phyloP scores from a whole-genome alignment of 1,140 invertebrate species.

The Papilio polyxenes region DNA sequence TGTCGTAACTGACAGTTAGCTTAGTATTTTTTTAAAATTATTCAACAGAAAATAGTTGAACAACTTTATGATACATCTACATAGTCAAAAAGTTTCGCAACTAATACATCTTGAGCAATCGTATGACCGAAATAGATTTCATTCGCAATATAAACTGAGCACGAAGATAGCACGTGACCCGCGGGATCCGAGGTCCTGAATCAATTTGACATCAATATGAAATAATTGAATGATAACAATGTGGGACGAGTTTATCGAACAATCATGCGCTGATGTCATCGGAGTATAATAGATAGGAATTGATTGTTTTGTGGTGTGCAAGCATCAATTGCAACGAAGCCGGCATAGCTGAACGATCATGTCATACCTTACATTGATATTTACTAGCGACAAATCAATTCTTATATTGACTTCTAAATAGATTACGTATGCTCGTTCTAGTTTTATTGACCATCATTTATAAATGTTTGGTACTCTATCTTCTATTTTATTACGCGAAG shows the following conservation, averaged over 20 bases:
- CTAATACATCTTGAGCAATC: neutral
- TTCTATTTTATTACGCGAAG: neutral
- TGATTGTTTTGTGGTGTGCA: slow-evolving; percentile 68
- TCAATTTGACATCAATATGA: slow-evolving; percentile 67
- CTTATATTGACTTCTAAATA: slow-evolving; percentile 29
- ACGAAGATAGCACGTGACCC: slow-evolving; percentile 30
- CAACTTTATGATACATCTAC: neutral
- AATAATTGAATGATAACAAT: slow-evolving; percentile 70
- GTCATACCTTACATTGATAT: slow-evolving; percentile 57
- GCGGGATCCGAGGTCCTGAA: slow-evolving; percentile 47
- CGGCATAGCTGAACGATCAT: slow-evolving; percentile 60
- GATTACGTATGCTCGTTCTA: slow-evolving; percentile 13
- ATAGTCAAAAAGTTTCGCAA: neutral
- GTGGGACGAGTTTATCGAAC: slow-evolving; percentile 60
- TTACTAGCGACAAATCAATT: slow-evolving; percentile 50
- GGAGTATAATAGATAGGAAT: slow-evolving; percentile 57
- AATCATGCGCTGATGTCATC: slow-evolving; percentile 71
- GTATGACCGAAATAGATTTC: slow-evolving; percentile 5
- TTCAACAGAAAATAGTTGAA: too few species aligned
- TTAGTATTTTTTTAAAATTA: too few species aligned
- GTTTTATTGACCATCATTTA: slow-evolving; percentile 9
- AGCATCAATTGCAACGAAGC: slow-evolving; percentile 69
- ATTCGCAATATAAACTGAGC: neutral
- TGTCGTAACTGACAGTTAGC: too few species aligned
- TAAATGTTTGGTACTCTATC: slow-evolving; percentile 7